phyloP scores from a whole-genome alignment of 2,797 vertebrate species.

The Gymnopithys bicolor region DNA sequence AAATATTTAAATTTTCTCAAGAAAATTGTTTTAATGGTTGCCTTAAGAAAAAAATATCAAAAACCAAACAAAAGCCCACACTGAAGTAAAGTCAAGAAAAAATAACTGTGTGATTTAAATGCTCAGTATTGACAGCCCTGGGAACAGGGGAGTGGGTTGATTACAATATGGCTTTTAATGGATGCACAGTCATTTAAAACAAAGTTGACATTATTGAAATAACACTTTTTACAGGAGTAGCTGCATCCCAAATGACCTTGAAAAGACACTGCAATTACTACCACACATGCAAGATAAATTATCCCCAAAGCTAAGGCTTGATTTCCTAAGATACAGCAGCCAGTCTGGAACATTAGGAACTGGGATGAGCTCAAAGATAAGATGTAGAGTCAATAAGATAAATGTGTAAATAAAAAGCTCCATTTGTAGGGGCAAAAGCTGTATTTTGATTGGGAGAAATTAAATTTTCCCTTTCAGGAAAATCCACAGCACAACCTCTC shows the following conservation, averaged over 20 bases:
- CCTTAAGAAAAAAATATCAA: background rate
- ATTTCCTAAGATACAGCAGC: constrained; percentile 16
- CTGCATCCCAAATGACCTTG: constrained; percentile 19
- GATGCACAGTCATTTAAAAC: constrained; percentile 11
- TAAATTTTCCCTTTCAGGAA: background rate
- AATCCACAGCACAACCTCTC: background rate
- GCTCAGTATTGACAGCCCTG: background rate
- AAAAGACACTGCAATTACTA: background rate
- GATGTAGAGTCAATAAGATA: constrained; percentile 19
- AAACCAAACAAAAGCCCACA: constrained; percentile 29
- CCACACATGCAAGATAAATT: background rate
- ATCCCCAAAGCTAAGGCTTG: background rate
- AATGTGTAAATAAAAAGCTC: constrained; percentile 5
- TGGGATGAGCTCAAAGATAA: constrained; percentile 17
- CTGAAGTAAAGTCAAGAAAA: constrained; percentile 12
- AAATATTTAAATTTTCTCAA: background rate
- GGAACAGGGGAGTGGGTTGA: constrained; percentile 44
- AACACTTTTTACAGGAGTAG: constrained; percentile 1
- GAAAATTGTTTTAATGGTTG: background rate
- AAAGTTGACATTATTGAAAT: constrained; percentile 43
- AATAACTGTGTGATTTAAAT: background rate
- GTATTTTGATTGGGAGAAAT: background rate
- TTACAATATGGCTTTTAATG: constrained; percentile 49
- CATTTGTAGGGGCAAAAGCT: background rate
- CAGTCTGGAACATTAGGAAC: constrained; percentile 3